Conservation (phyloP, 2,888 invertebrate genomes). For the Drosophila niveifrons region DNA sequence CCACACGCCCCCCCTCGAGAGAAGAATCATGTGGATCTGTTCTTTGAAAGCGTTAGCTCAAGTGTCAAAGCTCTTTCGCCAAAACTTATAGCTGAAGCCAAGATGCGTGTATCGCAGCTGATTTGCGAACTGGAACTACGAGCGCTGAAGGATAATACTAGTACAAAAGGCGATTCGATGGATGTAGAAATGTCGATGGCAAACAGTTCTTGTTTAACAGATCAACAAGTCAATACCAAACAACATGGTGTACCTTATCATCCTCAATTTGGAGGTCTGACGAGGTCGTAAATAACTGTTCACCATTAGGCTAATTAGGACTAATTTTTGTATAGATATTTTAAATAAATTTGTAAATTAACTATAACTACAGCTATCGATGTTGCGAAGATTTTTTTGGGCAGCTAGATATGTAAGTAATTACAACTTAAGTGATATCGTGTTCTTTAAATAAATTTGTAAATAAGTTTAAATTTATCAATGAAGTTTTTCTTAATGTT, state of each 20-base stretch:
- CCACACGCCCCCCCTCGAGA: conserved; percentile 52
- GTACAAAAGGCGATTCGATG: conserved; percentile 29
- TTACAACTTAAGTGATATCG: no score
- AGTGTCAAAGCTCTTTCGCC: conserved; percentile 74
- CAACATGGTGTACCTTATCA: conserved; percentile 22
- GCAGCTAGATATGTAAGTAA: no score
- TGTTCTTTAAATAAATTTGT: background rate
- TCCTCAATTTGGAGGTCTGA: conserved; percentile 29
- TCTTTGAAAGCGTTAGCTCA: conserved; percentile 76
- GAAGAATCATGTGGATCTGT: conserved; percentile 79
- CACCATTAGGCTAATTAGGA: conserved; percentile 15
- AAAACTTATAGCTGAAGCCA: conserved; percentile 71
- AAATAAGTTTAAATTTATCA: background rate
- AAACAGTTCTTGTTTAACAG: background rate
- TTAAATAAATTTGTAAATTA: conserved; percentile 38
- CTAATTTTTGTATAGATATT: conserved; percentile 35
- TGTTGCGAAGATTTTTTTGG: background rate
- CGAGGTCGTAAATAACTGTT: conserved; percentile 16
- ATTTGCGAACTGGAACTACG: conserved; percentile 73
- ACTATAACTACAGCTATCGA: background rate
- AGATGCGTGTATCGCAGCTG: conserved; percentile 75
- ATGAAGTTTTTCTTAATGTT: background rate
- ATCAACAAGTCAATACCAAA: background rate
- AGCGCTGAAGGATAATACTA: conserved; percentile 51
- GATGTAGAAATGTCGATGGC: conserved; percentile 11